Evolutionary conservation across 2,888 invertebrate genomes (phyloP).

Genomic region (Apocheima hispidaria): DNA sequence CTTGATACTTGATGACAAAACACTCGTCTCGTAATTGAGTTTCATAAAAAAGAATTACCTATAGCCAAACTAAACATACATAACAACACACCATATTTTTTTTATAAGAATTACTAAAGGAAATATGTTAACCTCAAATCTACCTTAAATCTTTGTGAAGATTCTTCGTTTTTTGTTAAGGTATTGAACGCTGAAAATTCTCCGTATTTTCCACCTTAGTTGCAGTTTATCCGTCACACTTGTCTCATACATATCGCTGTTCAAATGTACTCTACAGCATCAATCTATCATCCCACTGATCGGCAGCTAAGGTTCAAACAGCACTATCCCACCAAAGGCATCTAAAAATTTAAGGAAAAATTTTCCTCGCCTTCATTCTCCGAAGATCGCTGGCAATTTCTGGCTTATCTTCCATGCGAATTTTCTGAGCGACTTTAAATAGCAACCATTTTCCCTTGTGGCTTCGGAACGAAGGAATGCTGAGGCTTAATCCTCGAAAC

Average conservation of each 20-base stretch:
- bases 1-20: no score
- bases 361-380: constrained; percentile 57
- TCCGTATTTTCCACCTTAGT: background rate
- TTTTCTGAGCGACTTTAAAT: constrained; percentile 79
- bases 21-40: no score
- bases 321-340: constrained; percentile 56
- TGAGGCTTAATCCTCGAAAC: constrained; percentile 61
- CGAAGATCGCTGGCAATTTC: constrained; percentile 74
- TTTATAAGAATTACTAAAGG: no score
- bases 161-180: background rate
- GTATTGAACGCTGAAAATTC: background rate
- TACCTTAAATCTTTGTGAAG: no score
- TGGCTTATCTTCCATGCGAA: constrained; percentile 75
- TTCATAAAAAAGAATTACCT: no score
- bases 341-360: constrained; percentile 58
- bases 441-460: constrained; percentile 74
- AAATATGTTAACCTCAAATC: no score
- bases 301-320: constrained; percentile 44
- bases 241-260: constrained; percentile 3
- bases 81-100: no score
- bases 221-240: background rate
- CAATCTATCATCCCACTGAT: background rate
- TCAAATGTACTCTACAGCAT: constrained; percentile 22
- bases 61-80: no score
- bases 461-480: constrained; percentile 61